Conservation (phyloP, 1,140 invertebrate genomes). For the Drosophila sp. region DNA sequence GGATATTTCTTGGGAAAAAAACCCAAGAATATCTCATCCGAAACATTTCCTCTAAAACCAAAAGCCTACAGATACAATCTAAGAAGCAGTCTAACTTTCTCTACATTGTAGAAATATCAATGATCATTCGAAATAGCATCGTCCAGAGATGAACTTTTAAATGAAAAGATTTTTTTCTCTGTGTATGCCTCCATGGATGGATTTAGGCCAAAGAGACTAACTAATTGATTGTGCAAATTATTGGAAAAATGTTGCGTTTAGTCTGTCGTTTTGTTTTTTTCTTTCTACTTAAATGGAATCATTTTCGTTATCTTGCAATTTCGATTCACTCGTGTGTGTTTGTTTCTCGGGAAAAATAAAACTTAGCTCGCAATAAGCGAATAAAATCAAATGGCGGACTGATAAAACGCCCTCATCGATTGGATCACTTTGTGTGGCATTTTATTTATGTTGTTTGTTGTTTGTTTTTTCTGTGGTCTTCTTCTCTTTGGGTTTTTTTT, state of each 20-base stretch:
- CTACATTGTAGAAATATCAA: no score
- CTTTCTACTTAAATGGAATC: slow-evolving; percentile 5
- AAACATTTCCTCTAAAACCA: no score
- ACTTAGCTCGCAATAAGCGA: slow-evolving; percentile 62
- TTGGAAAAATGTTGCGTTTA: slow-evolving; percentile 1
- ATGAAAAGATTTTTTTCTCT: background rate
- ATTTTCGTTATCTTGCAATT: slow-evolving; percentile 10
- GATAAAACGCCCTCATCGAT: slow-evolving; percentile 52
- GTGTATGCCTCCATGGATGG: background rate
- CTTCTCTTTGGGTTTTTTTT: background rate
- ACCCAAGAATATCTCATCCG: no score
- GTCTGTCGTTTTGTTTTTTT: slow-evolving; percentile 17
- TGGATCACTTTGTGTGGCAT: slow-evolving; percentile 29
- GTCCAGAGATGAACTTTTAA: no score
- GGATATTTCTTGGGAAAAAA: no score
- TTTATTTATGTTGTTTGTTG: background rate
- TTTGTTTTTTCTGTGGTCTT: background rate
- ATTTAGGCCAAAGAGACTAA: slow-evolving; percentile 8
- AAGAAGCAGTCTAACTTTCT: no score
- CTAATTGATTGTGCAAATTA: slow-evolving; percentile 8
- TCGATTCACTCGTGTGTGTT: slow-evolving; percentile 19
- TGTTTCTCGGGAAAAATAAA: slow-evolving; percentile 35
- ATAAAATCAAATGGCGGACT: slow-evolving; percentile 30
- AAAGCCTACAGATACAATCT: no score
- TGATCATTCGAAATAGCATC: no score